Conservation (phyloP, 2,797 vertebrate genomes). For the Gymnopithys bicolor region DNA sequence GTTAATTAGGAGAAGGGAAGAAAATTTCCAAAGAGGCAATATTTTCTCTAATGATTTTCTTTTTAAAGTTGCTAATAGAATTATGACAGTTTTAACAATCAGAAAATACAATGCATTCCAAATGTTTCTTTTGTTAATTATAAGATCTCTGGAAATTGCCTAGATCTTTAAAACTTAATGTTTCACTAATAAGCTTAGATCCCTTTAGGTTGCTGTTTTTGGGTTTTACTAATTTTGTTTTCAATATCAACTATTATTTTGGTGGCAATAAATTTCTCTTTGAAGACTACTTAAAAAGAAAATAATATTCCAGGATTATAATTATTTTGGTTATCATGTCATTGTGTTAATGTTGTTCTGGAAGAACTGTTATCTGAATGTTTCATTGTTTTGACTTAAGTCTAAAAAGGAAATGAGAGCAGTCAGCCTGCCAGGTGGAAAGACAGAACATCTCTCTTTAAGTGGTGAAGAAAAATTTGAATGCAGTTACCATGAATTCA, state of each 20-base stretch:
- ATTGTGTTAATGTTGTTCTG: background rate
- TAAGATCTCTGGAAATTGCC: conserved; percentile 34
- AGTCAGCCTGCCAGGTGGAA: background rate
- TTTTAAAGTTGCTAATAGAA: conserved; percentile 27
- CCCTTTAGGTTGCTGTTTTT: background rate
- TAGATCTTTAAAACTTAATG: conserved; percentile 45
- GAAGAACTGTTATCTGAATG: background rate
- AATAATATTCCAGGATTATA: background rate
- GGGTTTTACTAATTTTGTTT: background rate
- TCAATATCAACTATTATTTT: conserved; percentile 32
- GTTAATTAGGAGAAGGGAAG: conserved; percentile 1
- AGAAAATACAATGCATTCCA: conserved; percentile 14
- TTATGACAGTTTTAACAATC: conserved; percentile 43
- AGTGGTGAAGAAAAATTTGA: background rate
- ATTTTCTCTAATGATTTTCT: conserved; percentile 28
- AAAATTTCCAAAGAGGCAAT: background rate
- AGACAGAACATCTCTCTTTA: background rate
- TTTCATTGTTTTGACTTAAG: conserved; percentile 1
- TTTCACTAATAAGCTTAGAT: conserved; percentile 54
- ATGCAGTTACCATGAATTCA: background rate
- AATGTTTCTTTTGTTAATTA: conserved; percentile 50
- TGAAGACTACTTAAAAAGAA: conserved; percentile 47
- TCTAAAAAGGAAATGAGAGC: background rate
- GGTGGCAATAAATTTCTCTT: conserved; percentile 42
- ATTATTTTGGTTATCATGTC: conserved; percentile 51